phyloP scores from a whole-genome alignment of 2,113 vertebrate species.

The Psettodes erumei region DNA sequence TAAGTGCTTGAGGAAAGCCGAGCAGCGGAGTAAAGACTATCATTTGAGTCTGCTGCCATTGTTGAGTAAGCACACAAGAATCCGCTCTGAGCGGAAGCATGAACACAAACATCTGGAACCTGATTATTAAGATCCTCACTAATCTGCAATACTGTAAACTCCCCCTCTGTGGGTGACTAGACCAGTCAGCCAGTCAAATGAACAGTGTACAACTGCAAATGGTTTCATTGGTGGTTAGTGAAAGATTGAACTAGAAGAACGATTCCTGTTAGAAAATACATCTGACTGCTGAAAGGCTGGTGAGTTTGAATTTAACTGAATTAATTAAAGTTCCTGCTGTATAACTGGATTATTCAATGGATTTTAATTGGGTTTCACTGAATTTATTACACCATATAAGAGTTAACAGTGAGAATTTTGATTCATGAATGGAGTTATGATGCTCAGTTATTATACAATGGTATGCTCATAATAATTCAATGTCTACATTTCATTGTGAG shows the following conservation, averaged over 20 bases:
- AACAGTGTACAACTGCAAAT: neutral
- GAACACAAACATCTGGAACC: constrained; percentile 42
- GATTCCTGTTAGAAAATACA: neutral
- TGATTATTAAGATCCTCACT: constrained; percentile 30
- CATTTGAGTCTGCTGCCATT: constrained; percentile 29
- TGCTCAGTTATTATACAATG: too few relatives aligned
- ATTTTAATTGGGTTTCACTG: too few relatives aligned
- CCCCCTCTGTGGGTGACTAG: neutral
- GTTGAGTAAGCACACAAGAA: constrained; percentile 51
- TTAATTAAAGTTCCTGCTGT: too few relatives aligned
- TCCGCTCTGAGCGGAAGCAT: constrained; percentile 36
- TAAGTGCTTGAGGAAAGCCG: neutral
- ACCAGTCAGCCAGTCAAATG: neutral
- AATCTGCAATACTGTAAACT: constrained; percentile 50
- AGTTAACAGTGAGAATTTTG: too few relatives aligned
- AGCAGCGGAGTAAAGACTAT: constrained; percentile 38
- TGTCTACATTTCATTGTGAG: too few relatives aligned
- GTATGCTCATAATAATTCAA: too few relatives aligned
- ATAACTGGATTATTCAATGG: too few relatives aligned
- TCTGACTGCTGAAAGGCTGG: neutral
- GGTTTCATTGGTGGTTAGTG: constrained; percentile 19
- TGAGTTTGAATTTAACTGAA: neutral
- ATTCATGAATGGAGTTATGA: too few relatives aligned
- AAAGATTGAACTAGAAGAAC: neutral
- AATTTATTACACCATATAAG: too few relatives aligned